Percentiles rank a stretch among this genome's conserved stretches.
Evolutionary conservation across 2,888 invertebrate genomes (phyloP).

Genomic region (Octonoba sinensis): DNA sequence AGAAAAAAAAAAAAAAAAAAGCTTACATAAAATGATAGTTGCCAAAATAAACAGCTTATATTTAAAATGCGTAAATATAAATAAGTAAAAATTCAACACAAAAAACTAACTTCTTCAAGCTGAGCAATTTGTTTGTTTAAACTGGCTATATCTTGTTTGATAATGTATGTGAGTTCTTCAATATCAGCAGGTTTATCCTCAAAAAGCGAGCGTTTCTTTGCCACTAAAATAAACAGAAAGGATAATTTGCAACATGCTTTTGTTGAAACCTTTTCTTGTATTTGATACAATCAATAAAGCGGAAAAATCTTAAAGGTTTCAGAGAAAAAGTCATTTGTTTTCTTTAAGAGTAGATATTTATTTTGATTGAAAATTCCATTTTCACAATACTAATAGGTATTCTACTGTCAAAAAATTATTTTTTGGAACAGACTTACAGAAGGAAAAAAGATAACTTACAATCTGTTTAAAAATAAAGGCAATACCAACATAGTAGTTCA

Average conservation of each 20-base stretch:
- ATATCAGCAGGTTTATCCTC: constrained; percentile 97
- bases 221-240: constrained; percentile 78
- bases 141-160: constrained; percentile 94
- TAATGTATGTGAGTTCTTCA: constrained; percentile 95
- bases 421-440: too few relatives aligned
- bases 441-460: too few relatives aligned
- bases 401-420: too few relatives aligned
- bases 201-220: constrained; percentile 96
- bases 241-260: background rate
- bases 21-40: background rate
- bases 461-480: too few relatives aligned
- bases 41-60: background rate
- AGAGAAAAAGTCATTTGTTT: too few relatives aligned
- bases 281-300: background rate
- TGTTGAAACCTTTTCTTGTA: background rate
- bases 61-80: background rate
- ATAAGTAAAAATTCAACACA: constrained; percentile 75
- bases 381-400: too few relatives aligned
- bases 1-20: background rate
- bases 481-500: too few relatives aligned
- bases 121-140: constrained; percentile 97
- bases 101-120: constrained; percentile 73
- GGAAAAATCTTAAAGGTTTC: background rate
- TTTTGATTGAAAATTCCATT: too few relatives aligned
- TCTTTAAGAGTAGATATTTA: too few relatives aligned